Evolutionary conservation across 2,797 vertebrate species (phyloP), one percentile per base, ranked within the genome.

Genomic region (Protosalanx chinensis): DNA sequence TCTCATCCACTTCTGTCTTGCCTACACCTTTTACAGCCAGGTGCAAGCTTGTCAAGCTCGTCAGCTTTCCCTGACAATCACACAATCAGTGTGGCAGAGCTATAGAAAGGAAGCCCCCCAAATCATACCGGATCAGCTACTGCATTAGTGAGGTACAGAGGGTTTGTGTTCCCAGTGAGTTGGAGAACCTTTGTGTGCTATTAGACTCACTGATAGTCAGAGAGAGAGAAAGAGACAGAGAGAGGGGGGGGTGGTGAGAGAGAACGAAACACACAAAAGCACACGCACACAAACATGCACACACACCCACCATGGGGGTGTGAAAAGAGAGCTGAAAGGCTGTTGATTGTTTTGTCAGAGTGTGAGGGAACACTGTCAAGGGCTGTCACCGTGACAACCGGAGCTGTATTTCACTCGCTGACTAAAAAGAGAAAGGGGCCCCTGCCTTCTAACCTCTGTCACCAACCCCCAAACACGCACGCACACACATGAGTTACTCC

Each of bases 341-440:
- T 84, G 84, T 78, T 84, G 82, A 82, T 49, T 64, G 72, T 83
- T 82, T 80, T 72, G 81, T 77, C 69, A 23, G 69, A 75, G 62
- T 71, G 46, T 68, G 72, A 78, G 71, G 75, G 82, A 72, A 72
- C 81, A 78, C 84, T 88, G 86, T 88, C 87, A 84, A 74, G 72
- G 79, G 80, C 74, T 78, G 79, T 90, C 88, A 86, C 84, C 82
- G 75, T 83, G 85, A 88, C 85, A 87, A 89, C 88, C 64, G 49
- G 76, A 68, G 76, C 81, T 79, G 80, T 88, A 85, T 86, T 88
- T 91, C 83, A 89, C 84, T 86, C 80, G 76, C 64, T 69, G 0
- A 15, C 78, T 82, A 76, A 84, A 85, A 76, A 82, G 84, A 82
- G 74, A 15, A 6, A 74, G 79, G 76, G 86, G 82, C 85, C 87